Percentiles rank a stretch among this genome's conserved stretches.
Conservation (phyloP, 2,888 invertebrate species). For the Callosobruchus maculatus region DNA sequence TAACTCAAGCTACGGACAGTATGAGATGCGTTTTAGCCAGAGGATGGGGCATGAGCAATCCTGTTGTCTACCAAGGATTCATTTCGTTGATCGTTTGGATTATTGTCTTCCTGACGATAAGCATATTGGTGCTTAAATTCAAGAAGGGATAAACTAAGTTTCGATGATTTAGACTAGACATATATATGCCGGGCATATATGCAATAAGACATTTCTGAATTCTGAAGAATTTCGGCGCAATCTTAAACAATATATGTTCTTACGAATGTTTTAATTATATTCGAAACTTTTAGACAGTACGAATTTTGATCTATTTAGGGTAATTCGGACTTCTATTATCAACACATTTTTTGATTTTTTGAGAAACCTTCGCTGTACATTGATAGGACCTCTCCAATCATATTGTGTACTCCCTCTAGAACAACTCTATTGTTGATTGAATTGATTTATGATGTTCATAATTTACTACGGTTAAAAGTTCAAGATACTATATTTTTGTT, state of each 20-base stretch:
- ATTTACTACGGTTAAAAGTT: too few relatives aligned
- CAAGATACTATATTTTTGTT: too few relatives aligned
- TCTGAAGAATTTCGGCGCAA: neutral
- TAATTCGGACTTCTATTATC: too few relatives aligned
- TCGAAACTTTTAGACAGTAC: too few relatives aligned
- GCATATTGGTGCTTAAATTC: slow-evolving; percentile 75
- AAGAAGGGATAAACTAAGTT: slow-evolving; percentile 65
- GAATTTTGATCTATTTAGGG: too few relatives aligned
- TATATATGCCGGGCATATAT: neutral
- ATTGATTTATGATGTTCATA: too few relatives aligned
- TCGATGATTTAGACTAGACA: neutral
- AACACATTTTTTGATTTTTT: too few relatives aligned
- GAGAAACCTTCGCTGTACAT: too few relatives aligned
- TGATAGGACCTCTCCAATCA: too few relatives aligned
- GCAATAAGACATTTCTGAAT: neutral
- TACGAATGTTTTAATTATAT: neutral
- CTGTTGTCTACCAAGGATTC: slow-evolving; percentile 78
- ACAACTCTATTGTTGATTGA: too few relatives aligned
- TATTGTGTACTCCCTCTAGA: too few relatives aligned
- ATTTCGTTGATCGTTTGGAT: slow-evolving; percentile 78
- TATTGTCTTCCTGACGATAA: slow-evolving; percentile 66
- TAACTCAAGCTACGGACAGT: slow-evolving; percentile 86
- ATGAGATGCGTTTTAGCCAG: slow-evolving; percentile 79
- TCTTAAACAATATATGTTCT: neutral
- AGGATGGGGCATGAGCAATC: slow-evolving; percentile 72